These are phyloP conservation scores for Eulimnadia texana DNA, from an alignment of 1,140 invertebrate species.

Conservation along the genomic window DNA sequence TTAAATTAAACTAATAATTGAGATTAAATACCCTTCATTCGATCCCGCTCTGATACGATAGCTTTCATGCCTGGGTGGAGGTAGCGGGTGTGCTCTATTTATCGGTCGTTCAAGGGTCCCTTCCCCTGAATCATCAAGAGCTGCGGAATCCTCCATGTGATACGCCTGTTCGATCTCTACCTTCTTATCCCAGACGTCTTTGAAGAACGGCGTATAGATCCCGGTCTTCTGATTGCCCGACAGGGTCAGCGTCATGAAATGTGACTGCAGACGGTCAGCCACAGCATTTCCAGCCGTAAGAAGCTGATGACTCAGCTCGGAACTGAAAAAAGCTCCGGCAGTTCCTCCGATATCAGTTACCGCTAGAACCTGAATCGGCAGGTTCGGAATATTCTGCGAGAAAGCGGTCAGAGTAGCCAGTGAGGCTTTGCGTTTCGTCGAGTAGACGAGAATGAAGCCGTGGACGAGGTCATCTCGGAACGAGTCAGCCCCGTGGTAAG, in stretches of 20 bases:
- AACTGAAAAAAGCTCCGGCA: constrained; percentile 75
- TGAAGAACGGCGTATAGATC: constrained; percentile 90
- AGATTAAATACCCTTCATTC: constrained; percentile 30
- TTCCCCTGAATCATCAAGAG: constrained; percentile 48
- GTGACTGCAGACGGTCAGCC: constrained; percentile 63
- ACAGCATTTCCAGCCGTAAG: constrained; percentile 84
- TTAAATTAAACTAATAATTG: too few relatives aligned
- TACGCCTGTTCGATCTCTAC: constrained; percentile 86
- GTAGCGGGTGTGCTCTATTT: constrained; percentile 39
- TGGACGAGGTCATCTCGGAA: constrained; percentile 86
- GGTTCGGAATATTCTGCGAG: constrained; percentile 82
- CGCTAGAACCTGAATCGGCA: constrained; percentile 88
- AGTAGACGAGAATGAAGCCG: constrained; percentile 91
- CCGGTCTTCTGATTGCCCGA: constrained; percentile 45
- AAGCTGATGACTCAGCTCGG: constrained; percentile 71
- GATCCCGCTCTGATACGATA: constrained; percentile 28
- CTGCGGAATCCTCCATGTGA: constrained; percentile 62
- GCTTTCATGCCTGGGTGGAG: constrained; percentile 33
- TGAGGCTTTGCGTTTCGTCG: constrained; percentile 85
- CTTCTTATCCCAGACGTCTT: constrained; percentile 89
- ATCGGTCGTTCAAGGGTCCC: constrained; percentile 49
- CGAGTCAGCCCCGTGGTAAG: constrained; percentile 85
- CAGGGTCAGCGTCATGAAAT: constrained; percentile 1
- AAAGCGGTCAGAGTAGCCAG: constrained; percentile 84
- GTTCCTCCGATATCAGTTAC: constrained; percentile 69